Conservation (phyloP, 35 echinoderm and acorn worm species). For the Amphiura filiformis region DNA sequence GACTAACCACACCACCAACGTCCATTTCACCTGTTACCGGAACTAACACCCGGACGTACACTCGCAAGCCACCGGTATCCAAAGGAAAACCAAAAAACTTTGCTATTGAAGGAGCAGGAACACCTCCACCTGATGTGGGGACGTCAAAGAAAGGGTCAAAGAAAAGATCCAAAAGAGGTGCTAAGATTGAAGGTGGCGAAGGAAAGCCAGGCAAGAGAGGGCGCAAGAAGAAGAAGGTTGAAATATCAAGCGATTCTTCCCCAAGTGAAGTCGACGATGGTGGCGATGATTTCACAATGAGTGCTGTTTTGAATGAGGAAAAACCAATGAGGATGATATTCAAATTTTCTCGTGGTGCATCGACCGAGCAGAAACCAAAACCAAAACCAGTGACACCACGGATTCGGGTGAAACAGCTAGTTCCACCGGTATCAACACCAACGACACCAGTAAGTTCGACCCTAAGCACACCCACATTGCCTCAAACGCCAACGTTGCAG, state of each 20-base stretch:
- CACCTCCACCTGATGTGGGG: conserved; percentile 44
- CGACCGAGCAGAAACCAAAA: conserved; percentile 58
- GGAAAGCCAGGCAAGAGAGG: neutral
- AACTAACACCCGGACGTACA: neutral
- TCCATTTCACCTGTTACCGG: neutral
- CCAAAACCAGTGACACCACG: conserved; percentile 46
- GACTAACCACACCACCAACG: neutral
- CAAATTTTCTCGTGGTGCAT: conserved; percentile 30
- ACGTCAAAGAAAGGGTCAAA: neutral
- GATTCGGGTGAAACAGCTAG: conserved; percentile 59
- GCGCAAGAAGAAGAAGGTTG: conserved; percentile 48
- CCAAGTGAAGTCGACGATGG: conserved; percentile 53
- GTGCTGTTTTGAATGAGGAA: conserved; percentile 44
- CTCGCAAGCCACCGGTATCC: conserved; percentile 38
- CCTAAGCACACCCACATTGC: neutral
- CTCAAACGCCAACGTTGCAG: neutral
- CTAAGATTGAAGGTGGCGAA: neutral
- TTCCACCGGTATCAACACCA: neutral
- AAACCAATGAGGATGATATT: conserved; percentile 85
- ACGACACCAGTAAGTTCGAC: neutral
- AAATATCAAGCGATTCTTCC: conserved; percentile 64
- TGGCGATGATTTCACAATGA: conserved; percentile 24
- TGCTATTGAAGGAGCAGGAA: conserved; percentile 35
- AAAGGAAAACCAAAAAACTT: conserved; percentile 92
- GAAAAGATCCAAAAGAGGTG: neutral